Evolutionary conservation across 2,113 vertebrate species (phyloP).

Genomic region (Lycaon pictus): DNA sequence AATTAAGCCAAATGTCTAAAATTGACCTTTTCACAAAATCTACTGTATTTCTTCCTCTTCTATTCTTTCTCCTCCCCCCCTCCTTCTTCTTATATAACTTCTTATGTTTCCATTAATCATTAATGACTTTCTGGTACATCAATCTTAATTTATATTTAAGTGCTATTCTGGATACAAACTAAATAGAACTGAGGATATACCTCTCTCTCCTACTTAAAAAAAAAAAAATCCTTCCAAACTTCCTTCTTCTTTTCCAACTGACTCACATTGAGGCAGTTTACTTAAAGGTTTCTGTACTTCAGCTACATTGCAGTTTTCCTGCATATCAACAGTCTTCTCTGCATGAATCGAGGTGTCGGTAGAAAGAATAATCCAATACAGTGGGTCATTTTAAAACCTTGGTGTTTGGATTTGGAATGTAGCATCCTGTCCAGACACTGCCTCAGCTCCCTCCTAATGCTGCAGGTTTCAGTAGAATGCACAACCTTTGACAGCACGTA

Average conservation of each 20-base stretch:
- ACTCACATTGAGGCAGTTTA: not conserved
- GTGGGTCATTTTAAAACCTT: not conserved
- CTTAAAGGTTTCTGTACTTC: not conserved
- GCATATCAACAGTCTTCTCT: not conserved
- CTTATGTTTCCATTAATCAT: not conserved
- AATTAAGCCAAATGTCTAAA: constrained; percentile 39
- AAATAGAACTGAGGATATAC: not conserved
- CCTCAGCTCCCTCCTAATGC: not conserved
- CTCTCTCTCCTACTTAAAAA: not conserved
- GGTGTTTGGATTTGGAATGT: not conserved
- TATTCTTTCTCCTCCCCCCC: not conserved
- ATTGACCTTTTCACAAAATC: not conserved
- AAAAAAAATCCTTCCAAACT: not conserved
- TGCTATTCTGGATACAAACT: not conserved
- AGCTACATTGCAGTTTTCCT: not conserved
- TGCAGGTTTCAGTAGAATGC: not conserved
- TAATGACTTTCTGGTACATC: not conserved
- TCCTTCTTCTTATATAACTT: not conserved
- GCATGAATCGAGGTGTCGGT: not conserved
- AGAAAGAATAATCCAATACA: not conserved
- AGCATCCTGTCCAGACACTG: not conserved
- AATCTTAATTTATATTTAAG: not conserved
- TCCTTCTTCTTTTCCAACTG: not conserved
- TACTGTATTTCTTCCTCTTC: not conserved
- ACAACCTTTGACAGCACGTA: not conserved